Base-by-base conservation (phyloP, 2,797 vertebrate genomes). In the Chrysocyon brachyurus region DNA sequence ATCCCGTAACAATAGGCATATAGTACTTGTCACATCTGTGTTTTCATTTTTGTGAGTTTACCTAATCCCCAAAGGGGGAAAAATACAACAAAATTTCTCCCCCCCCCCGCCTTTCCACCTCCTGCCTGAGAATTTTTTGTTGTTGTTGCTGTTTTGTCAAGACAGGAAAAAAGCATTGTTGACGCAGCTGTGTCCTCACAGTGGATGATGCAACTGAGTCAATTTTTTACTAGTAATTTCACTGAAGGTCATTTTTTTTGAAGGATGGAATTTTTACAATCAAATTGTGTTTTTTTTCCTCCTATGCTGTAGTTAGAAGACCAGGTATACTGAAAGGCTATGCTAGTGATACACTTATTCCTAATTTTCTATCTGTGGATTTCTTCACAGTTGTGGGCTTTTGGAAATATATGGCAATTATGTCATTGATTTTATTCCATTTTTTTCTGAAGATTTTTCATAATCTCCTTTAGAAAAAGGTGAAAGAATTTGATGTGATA, bases 221-320 rank as follows among this genome's bases (percentile, higher is more conserved):
- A 16, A 40, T 72, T 94, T 90, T 94, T 94, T 84, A 33, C 15
- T 78, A 88, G 92, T 91, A 87, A 78, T 72, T 92, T 90, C 36
- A 85, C 21, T 2, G 21, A 91, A 94, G 61, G 12, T 1, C 2
- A 61, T 33, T 86, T 95, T 77, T 36, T 91, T 77, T 82, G 12
- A 96, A 96, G 52, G 10, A 36, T 56, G 6, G 57, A 78, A 61
- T 61, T 95, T 87, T 93, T 46, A 64, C 22, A 68, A 54, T 91
- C 19, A 93, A 84, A 66, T 90, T 95, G 26, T 92, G 7, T 87
- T 90, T 95, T 78, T 78, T 66, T 91, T 75, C 90, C 31, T 97
- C 46, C 28, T 73, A 12, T 52, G 4, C 63, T 33, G 12, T 84
- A 52, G 4, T 90, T 81, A 59, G 64, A 92, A 94, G 84, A 78